Conservation (phyloP, 2,113 vertebrate genomes). For the Corythornis madagascariensis region DNA sequence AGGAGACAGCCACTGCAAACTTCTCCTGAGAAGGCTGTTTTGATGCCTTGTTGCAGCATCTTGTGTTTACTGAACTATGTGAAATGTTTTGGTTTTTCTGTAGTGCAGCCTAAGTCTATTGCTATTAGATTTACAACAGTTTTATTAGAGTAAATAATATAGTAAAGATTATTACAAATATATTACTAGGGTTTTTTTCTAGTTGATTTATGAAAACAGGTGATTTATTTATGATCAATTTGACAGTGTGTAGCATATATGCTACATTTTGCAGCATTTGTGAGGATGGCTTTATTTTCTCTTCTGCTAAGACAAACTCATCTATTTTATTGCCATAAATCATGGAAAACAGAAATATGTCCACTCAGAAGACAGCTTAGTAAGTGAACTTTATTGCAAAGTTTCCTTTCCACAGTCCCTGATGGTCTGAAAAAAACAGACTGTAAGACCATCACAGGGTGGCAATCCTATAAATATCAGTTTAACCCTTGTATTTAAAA, state of each 20-base stretch:
- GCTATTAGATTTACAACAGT: neutral
- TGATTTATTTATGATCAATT: neutral
- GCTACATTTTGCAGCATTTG: neutral
- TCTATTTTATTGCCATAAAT: conserved; percentile 17
- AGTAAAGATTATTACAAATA: conserved; percentile 8
- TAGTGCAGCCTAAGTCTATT: neutral
- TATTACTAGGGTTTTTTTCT: neutral
- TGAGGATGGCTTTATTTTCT: neutral
- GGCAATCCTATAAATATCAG: neutral
- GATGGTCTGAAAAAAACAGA: neutral
- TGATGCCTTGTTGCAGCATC: conserved; percentile 5
- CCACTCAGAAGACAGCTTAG: neutral
- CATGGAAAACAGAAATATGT: neutral
- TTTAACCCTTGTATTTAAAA: neutral
- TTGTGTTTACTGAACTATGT: neutral
- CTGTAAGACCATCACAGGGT: neutral
- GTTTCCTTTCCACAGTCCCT: neutral
- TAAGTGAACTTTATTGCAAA: neutral
- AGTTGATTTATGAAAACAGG: neutral
- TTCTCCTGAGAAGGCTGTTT: conserved; percentile 5
- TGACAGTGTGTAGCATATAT: neutral
- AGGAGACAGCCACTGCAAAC: neutral
- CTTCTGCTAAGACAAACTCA: neutral
- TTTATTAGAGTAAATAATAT: conserved; percentile 35
- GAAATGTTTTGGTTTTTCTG: neutral